These are phyloP conservation scores for Petrocephalus microphthalmus DNA, from an alignment of 2,113 vertebrate genomes.

Conservation along the genomic window DNA sequence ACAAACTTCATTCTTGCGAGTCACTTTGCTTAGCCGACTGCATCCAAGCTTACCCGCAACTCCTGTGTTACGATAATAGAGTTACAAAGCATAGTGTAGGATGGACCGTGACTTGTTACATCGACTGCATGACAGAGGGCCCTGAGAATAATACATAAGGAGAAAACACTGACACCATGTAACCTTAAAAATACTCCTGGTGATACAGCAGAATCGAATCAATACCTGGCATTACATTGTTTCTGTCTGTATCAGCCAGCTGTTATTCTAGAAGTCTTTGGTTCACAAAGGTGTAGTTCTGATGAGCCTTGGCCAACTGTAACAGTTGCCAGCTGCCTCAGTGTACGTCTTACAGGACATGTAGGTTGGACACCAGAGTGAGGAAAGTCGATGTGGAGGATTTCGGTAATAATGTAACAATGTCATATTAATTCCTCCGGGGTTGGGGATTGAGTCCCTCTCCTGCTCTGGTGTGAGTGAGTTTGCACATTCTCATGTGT, in stretches of 20 bases:
- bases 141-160: neutral
- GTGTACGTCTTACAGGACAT: neutral
- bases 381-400: neutral
- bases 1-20: neutral
- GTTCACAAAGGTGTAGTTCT: neutral
- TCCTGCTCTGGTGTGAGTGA: neutral
- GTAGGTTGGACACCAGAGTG: neutral
- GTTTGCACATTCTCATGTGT: neutral
- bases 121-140: neutral
- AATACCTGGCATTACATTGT: neutral
- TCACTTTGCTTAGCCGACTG: neutral
- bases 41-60: neutral
- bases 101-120: neutral
- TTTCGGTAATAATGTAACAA: neutral
- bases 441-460: neutral
- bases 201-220: neutral
- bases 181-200: neutral
- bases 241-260: neutral
- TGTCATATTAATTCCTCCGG: neutral
- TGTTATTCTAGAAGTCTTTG: neutral
- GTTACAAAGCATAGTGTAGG: neutral
- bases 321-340: too few relatives aligned
- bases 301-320: neutral
- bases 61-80: neutral
- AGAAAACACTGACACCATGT: neutral